Evolutionary conservation across 2,113 vertebrate genomes (phyloP), one percentile per base, ranked within the genome.

Genomic region (Malurus elegans): DNA sequence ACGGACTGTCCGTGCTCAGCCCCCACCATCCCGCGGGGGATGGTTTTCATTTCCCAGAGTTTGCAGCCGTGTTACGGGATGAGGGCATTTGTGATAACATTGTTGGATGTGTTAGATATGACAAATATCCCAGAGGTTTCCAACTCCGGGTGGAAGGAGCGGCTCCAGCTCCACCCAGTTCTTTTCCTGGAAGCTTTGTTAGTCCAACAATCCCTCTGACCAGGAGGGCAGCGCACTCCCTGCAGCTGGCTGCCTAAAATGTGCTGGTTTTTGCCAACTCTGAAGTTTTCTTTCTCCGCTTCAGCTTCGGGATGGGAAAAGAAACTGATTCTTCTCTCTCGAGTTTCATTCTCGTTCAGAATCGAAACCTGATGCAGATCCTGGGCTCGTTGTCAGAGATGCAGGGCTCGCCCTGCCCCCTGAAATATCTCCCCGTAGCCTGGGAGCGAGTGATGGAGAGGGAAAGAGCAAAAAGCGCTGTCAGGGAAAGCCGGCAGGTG

Each of bases 241-340:
- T 45, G 75, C 82, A 82, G 85, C 92, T 76, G 84, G n/a, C 11
- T 32, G n/a, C 58, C 69, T 21, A 1, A 23, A 40, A 76, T 4
- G 8, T 13, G 50, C 45, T 90, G 2, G 2, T 11, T 96, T 91
- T 85, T 31, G 36, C 62, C 34, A 64, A 28, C 16, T 82, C 42
- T 88, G 28, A 47, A 91, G 79, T 96, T 93, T 95, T 83, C 8
- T 8, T 96, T 94, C 92, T 87, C 66, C 0, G 4, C 79, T 65
- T 88, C 38, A n/a, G 62, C 82, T 45, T 54, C 6, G 0, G 3
- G 20, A 34, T 14, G 79, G 92, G 93, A 97, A 91, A 92, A 87
- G 85, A 95, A 97, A 96, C 88, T 0, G 90, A 92, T 5, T 86
- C 93, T 74, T 94, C 84, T 81, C 62, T 60, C 53, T 75, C 8